phyloP scores from a whole-genome alignment of 1,140 invertebrate genomes.

The Potamilus streckersoni region DNA sequence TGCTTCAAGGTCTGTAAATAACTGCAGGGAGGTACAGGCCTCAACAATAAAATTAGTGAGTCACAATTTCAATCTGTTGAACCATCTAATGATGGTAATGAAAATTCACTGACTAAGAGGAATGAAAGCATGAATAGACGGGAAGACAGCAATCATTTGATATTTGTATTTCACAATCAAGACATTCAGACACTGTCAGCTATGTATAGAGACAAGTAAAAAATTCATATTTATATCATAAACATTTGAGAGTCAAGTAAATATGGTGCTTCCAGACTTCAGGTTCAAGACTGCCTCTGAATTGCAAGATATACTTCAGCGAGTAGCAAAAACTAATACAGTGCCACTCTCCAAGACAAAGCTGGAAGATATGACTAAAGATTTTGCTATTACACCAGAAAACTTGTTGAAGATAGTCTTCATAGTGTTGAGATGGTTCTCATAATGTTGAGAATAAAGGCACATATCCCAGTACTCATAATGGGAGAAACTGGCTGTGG shows the following conservation, averaged over 20 bases:
- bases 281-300: slow-evolving; percentile 11
- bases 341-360: not conserved
- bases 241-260: slow-evolving; percentile 34
- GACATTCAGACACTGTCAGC: slow-evolving; percentile 34
- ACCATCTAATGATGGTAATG: not conserved
- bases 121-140: slow-evolving; percentile 28
- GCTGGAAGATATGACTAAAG: slow-evolving; percentile 4
- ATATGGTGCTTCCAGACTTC: slow-evolving; percentile 21
- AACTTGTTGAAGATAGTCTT: slow-evolving; percentile 49
- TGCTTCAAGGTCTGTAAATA: slow-evolving; percentile 28
- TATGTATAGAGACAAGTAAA: slow-evolving; percentile 25
- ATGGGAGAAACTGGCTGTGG: slow-evolving; percentile 64
- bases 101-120: slow-evolving; percentile 2
- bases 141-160: slow-evolving; percentile 36
- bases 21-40: slow-evolving; percentile 18
- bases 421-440: slow-evolving; percentile 43
- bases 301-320: slow-evolving; percentile 27
- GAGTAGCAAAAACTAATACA: slow-evolving; percentile 20
- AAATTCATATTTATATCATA: slow-evolving; percentile 25
- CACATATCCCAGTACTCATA: slow-evolving; percentile 52
- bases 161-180: slow-evolving; percentile 29
- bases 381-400: slow-evolving; percentile 44
- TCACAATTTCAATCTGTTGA: not conserved
- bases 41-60: not conserved
- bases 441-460: slow-evolving; percentile 38